Evolutionary conservation across 2,888 invertebrate species (phyloP), one percentile per base, ranked within the genome.

Genomic region (Morpho achilles): DNA sequence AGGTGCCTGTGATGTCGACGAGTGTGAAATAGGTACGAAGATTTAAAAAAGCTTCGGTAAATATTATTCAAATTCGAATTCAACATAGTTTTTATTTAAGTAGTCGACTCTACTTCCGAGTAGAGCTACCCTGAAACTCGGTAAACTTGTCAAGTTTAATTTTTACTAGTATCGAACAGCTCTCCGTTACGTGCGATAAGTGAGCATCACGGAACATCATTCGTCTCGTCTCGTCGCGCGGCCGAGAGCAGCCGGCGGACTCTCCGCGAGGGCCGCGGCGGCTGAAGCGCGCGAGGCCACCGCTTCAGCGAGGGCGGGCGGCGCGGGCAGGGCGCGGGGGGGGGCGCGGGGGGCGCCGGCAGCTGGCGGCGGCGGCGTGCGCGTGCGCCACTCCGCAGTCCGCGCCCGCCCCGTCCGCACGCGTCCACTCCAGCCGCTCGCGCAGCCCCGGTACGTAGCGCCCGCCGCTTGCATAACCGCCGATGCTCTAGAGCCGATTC

Each of bases 361-460:
- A 58, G 56, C 58, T 23, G 6, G 43, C 47, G 50, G 53, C 54
- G 23, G 58, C 56, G 63, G 67, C 61, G 59, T 50, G 65, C 62
- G 66, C 55, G 62, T 61, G 62, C 59, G 51, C 43, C 86, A 85
- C 74, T 87, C 82, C 77, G 73, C 72, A 76, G 76, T 75, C 80
- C 79, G 82, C 82, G 78, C 75, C 75, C 80, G 69, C 67, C 64
- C 70, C 76, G 77, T 75, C 63, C 80, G 77, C 82, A 72, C 87
- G 87, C 77, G 80, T 76, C 62, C 62, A 59, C 65, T 61, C 67
- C 68, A 62, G 63, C 67, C 58, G 63, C 65, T 55, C 64, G 67
- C 67, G 67, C 68, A 62, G 57, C 67, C 45, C 73, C 76, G 84
- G 82, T 81, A 81, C 75, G 82, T 82, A 82, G 62, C 64, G 66